Base-by-base conservation (phyloP, 2,888 invertebrate species). In the Zeuzera pyrina region DNA sequence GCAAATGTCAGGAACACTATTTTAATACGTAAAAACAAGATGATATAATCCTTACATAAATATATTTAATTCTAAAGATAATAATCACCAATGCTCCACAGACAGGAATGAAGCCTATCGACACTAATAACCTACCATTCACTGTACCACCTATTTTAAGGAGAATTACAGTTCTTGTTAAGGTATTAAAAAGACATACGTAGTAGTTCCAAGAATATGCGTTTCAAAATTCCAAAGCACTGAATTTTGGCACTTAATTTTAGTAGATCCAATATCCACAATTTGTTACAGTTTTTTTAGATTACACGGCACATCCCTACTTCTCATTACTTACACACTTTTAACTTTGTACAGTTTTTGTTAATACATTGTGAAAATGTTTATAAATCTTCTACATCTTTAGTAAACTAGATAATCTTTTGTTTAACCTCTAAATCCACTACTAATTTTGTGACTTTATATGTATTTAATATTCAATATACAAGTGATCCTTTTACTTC, bases 81-180 rank as follows among this genome's bases (percentile, higher is more conserved):
- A 39, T 10, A 19, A 31, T 24, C 36, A 42, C 36, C 39, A 51
- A 59, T 51, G 42, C 64, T 70, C 57, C 64, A 53, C 72, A 73
- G 70, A 63, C 49, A 45, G 49, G 48, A 43, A 45, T 54, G 52
- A 57, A 49, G 44, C 39, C 49, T 49, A 53, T 47, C 49, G 48
- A 57, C 51, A 48, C 46, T 56, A 53, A 61, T 42, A 51, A 51
- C 36, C 45, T 48, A 45, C 41, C 47, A 34, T 45, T 51, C 47
- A 41, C 48, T 23, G 42, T 50, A 42, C 46, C 57, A 38, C 44
- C 57, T 42, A 45, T 65, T 54, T 48, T 69, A 58, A 66, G 60
- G 42, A 64, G 61, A 60, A 43, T 72, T 36, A 60, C 60, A 47
- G 57, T 70, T 44, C 61, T 74, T 40, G 58, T 67, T 39, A 71